Conservation (phyloP, 2,888 invertebrate species). For the Ophion slaviceki region DNA sequence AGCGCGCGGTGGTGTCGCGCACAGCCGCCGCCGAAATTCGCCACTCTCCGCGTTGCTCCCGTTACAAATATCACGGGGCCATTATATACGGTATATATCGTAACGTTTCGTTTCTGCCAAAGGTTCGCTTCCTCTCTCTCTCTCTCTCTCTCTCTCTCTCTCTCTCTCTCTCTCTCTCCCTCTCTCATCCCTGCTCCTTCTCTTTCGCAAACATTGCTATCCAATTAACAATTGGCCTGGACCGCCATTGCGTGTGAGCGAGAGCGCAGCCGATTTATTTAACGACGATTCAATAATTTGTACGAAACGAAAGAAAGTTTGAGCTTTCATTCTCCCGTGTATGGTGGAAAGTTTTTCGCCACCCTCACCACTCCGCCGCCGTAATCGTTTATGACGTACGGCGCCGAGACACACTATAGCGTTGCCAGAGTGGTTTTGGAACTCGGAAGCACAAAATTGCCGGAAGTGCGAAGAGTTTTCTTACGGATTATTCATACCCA, state of each 20-base stretch:
- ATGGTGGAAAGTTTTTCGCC: too few relatives aligned
- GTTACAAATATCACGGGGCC: conserved; percentile 66
- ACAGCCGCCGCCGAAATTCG: conserved; percentile 59
- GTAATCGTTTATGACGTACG: too few relatives aligned
- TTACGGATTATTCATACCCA: background rate
- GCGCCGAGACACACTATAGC: too few relatives aligned
- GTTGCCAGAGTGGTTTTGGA: too few relatives aligned
- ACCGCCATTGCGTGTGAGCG: too few relatives aligned
- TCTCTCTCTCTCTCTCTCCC: conserved; percentile 8
- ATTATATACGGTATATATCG: conserved; percentile 52
- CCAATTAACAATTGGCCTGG: too few relatives aligned
- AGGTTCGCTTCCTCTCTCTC: conserved; percentile 11
- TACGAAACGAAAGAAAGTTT: too few relatives aligned
- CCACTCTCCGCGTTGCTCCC: conserved; percentile 61
- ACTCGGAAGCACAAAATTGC: too few relatives aligned
- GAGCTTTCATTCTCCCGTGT: too few relatives aligned
- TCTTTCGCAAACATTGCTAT: background rate
- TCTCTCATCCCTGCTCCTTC: background rate
- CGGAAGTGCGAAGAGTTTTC: background rate
- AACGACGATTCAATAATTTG: too few relatives aligned
- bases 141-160: background rate
- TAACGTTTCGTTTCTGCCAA: conserved; percentile 44
- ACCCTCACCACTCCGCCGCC: too few relatives aligned
- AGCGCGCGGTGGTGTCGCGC: conserved; percentile 60
- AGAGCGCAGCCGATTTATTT: too few relatives aligned